Conservation (phyloP, 2,113 vertebrate species). For the Myotis lucifugus region DNA sequence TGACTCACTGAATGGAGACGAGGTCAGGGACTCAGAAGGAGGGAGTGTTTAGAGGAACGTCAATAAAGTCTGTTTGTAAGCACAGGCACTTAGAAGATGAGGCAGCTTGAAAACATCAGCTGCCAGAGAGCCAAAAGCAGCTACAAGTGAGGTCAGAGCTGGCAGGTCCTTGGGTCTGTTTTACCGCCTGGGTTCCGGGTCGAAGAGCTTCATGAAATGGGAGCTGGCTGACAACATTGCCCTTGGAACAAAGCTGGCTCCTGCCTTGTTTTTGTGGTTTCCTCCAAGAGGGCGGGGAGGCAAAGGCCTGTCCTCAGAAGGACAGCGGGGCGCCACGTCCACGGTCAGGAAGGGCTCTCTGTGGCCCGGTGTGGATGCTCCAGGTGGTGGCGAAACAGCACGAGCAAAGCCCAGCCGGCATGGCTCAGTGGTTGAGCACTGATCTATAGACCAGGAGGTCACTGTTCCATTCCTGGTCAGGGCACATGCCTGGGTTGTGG, state of each 20-base stretch:
- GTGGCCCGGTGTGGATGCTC: neutral
- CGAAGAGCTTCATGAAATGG: neutral
- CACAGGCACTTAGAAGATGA: neutral
- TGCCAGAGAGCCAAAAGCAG: neutral
- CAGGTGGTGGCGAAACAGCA: neutral
- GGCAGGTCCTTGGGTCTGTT: neutral
- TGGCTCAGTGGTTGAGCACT: no score
- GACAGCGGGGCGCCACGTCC: neutral
- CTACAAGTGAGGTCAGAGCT: neutral
- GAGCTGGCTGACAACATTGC: conserved; percentile 44
- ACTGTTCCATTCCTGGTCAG: no score
- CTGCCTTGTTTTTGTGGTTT: conserved; percentile 74
- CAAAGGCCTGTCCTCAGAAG: neutral
- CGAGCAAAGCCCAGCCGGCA: neutral
- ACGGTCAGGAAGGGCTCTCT: neutral
- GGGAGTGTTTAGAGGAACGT: neutral
- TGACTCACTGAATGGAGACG: neutral
- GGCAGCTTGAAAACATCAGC: neutral
- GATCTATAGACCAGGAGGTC: no score
- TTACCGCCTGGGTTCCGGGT: neutral
- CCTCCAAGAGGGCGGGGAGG: conserved; percentile 58
- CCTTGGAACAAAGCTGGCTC: conserved; percentile 54
- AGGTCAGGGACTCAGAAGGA: neutral
- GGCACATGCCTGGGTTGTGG: no score
- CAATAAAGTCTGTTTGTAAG: conserved; percentile 35